phyloP scores from a whole-genome alignment of 2,888 invertebrate species.

The Mellilla xanthometata region DNA sequence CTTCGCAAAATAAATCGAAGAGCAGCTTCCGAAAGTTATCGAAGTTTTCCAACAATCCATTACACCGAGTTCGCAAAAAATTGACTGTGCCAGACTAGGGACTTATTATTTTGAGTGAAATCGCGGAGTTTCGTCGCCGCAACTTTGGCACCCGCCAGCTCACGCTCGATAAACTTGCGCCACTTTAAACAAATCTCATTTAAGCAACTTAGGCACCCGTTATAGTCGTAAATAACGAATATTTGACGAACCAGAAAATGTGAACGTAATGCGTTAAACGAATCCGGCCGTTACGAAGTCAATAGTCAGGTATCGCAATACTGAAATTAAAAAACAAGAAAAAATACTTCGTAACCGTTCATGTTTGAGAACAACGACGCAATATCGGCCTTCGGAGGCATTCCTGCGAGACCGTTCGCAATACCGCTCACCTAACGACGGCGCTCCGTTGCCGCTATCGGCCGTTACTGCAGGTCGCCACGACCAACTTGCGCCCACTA shows the following conservation, averaged over 20 bases:
- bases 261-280: conserved; percentile 4
- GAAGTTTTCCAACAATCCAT: conserved; percentile 80
- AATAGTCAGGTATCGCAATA: conserved; percentile 2
- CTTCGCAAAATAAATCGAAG: conserved; percentile 77
- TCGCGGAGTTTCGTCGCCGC: conserved; percentile 67
- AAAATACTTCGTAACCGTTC: conserved; percentile 6
- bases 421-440: conserved; percentile 13
- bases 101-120: conserved; percentile 81
- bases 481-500: conserved; percentile 54
- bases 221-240: conserved; percentile 10
- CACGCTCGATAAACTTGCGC: conserved; percentile 46
- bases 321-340: conserved; percentile 1
- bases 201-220: conserved; percentile 22
- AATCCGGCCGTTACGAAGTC: not conserved
- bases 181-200: conserved; percentile 37
- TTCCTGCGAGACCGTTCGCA: conserved; percentile 3
- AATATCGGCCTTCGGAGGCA: conserved; percentile 1
- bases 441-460: conserved; percentile 20
- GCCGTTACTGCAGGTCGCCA: conserved; percentile 41
- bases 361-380: conserved; percentile 5
- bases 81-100: conserved; percentile 61
- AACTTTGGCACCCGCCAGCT: conserved; percentile 53
- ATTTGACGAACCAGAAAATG: conserved; percentile 3
- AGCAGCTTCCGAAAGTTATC: conserved; percentile 81
- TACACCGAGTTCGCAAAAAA: conserved; percentile 80